phyloP scores from a whole-genome alignment of 1,140 invertebrate genomes.

The Formica exsecta region DNA sequence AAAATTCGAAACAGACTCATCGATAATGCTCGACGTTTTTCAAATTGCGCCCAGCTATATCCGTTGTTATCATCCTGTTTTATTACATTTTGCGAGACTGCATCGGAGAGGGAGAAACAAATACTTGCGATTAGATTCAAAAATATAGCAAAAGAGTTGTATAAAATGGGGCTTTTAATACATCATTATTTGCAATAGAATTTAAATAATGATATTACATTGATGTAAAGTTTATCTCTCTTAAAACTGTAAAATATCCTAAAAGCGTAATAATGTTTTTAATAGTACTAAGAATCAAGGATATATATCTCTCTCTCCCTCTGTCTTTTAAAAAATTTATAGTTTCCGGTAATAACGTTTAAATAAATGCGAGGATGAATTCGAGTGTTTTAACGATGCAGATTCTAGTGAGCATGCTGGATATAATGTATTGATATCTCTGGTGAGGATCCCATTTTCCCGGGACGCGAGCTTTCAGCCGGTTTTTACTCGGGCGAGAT shows the following conservation, averaged over 20 bases:
- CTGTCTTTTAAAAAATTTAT: neutral
- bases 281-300: no score
- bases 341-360: neutral
- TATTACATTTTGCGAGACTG: no score
- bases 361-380: neutral
- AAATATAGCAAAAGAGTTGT: neutral
- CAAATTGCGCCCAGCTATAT: neutral
- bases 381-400: neutral
- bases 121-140: neutral
- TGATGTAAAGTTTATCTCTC: no score
- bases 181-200: neutral
- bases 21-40: constrained; percentile 33
- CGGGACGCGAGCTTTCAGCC: neutral
- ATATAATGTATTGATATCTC: constrained; percentile 21
- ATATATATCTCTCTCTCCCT: no score
- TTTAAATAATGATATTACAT: no score
- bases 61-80: constrained; percentile 1
- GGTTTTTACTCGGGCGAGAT: constrained; percentile 54
- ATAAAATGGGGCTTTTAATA: neutral
- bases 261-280: no score
- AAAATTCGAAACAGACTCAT: constrained; percentile 54
- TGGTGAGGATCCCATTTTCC: constrained; percentile 10
- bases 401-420: neutral
- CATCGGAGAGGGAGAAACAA: neutral
- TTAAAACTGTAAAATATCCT: neutral